These are phyloP conservation scores for Lophius piscatorius DNA, from an alignment of 2,113 vertebrate species.

Conservation along the genomic window DNA sequence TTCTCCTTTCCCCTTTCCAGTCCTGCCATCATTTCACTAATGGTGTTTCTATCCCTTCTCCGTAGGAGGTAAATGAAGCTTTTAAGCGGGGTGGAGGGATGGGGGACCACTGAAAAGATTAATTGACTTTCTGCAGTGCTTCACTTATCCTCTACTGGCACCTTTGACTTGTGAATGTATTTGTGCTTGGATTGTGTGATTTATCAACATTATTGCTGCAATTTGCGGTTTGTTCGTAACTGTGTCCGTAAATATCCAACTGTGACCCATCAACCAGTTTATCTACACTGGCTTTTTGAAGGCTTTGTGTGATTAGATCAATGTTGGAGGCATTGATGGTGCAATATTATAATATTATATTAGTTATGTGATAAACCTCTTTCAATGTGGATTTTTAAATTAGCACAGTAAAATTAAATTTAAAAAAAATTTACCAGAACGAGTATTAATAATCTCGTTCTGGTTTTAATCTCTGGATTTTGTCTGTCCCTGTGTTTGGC, in stretches of 20 bases:
- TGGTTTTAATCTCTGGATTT: too few relatives aligned
- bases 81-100: slow-evolving; percentile 85
- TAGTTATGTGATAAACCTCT: background rate
- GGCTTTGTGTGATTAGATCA: slow-evolving; percentile 37
- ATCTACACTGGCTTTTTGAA: slow-evolving; percentile 23
- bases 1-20: slow-evolving; percentile 87
- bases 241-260: slow-evolving; percentile 60
- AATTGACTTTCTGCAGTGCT: slow-evolving; percentile 82
- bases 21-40: slow-evolving; percentile 88
- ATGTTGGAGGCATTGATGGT: slow-evolving; percentile 8
- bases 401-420: too few relatives aligned
- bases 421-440: too few relatives aligned
- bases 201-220: slow-evolving; percentile 58
- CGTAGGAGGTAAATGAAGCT: slow-evolving; percentile 97
- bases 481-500: too few relatives aligned
- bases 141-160: slow-evolving; percentile 72
- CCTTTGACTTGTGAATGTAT: slow-evolving; percentile 72
- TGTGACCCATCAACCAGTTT: slow-evolving; percentile 50
- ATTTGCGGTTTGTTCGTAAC: slow-evolving; percentile 55
- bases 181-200: slow-evolving; percentile 70
- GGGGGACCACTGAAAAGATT: slow-evolving; percentile 87
- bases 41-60: slow-evolving; percentile 96
- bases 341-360: slow-evolving; percentile 25
- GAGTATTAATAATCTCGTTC: too few relatives aligned
- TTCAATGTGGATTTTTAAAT: too few relatives aligned